phyloP scores from a whole-genome alignment of 1,140 invertebrate genomes.

The Heliothis subflexa region DNA sequence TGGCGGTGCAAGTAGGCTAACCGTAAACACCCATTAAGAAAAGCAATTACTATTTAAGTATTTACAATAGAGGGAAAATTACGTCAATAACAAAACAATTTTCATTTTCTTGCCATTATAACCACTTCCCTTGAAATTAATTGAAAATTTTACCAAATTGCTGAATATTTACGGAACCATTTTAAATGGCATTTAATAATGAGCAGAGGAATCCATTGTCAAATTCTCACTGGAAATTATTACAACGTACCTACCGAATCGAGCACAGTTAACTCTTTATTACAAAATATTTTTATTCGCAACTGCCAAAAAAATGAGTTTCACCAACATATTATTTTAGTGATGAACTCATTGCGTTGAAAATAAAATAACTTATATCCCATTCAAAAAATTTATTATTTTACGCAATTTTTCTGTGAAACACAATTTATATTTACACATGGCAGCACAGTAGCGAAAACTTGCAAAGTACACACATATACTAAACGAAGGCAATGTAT shows the following conservation, averaged over 20 bases:
- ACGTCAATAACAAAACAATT: slow-evolving; percentile 23
- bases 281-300: too few relatives aligned
- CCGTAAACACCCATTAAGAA: slow-evolving; percentile 32
- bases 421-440: slow-evolving; percentile 1
- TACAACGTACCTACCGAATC: background rate
- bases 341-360: too few relatives aligned
- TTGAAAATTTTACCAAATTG: slow-evolving; percentile 13
- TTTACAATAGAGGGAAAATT: slow-evolving; percentile 19
- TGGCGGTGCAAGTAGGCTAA: slow-evolving; percentile 16
- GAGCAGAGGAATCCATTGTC: slow-evolving; percentile 12
- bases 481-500: slow-evolving; percentile 61
- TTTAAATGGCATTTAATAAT: slow-evolving; percentile 32
- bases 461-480: slow-evolving; percentile 34
- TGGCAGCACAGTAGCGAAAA: background rate
- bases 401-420: background rate
- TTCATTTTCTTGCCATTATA: slow-evolving; percentile 21
- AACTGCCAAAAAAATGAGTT: too few relatives aligned
- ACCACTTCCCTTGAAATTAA: slow-evolving; percentile 25
- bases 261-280: too few relatives aligned
- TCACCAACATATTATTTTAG: too few relatives aligned
- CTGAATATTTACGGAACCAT: slow-evolving; percentile 9
- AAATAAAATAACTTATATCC: too few relatives aligned
- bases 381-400: background rate
- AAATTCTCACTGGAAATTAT: slow-evolving; percentile 8
- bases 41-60: slow-evolving; percentile 35